Evolutionary conservation across 2,113 vertebrate species (phyloP), one percentile per base, ranked within the genome.

Genomic region (Colaptes auratus): DNA sequence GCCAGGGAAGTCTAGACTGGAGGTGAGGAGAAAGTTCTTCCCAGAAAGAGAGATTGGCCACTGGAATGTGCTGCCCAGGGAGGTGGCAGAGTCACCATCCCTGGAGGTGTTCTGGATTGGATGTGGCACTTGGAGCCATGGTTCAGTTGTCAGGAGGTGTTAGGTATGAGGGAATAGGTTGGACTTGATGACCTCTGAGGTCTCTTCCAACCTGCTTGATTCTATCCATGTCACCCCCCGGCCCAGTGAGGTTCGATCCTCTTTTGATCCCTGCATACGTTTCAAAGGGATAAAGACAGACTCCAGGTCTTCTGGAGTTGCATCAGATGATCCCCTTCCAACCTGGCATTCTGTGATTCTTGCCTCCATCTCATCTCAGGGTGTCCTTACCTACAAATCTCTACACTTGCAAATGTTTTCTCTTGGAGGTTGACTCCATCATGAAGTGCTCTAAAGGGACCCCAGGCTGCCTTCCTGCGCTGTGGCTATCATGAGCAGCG

Each of bases 161-260:
- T 39, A 39, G 39, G 39, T 39, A 12, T 39, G 11, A 39, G 39
- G 39, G 11, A 39, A 39, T 39, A 39, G 39, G 39, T 11, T 39
- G 39, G 39, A 39, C 39, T 39, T 39, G 39, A 9, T 36, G 36
- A 39, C 12, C 39, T 12, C 11, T 39, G 39, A 39, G 39, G 39
- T 39, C 39, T 46, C 16, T 46, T 46, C 44, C 44, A 16, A 46
- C 48, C 48, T 50, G 82, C 82, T 48, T 31, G 44, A 46, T 46
- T 46, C 44, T 46, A 46, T 15, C 42, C 8, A 17, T 1, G 0
- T n/a, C 75, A 66, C 4, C 20, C 60, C 35, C 24, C 20, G 31
- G 52, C 35, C 66, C 0, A 0, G 3, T 30, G 50, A 73, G 5
- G 15, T 55, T 89, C 63, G 39, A n/a, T 58, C 33, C 10, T 35